Percentiles rank a stretch among this genome's conserved stretches.
Conservation (phyloP, 2,797 vertebrate species). For the Gastrophryne carolinensis region DNA sequence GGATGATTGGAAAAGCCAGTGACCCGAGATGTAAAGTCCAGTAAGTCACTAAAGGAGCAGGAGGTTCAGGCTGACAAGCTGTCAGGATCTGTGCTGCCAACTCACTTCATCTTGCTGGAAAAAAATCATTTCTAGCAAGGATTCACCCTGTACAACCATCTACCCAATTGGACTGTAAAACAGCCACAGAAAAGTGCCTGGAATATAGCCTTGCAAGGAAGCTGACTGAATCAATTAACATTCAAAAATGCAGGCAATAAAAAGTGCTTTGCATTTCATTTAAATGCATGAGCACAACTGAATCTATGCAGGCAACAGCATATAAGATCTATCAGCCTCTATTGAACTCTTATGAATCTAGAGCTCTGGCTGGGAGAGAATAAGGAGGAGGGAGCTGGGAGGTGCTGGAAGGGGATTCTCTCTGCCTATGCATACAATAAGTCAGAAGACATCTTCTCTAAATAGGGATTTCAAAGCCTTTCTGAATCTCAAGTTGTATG, state of each 20-base stretch:
- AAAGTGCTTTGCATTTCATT: conserved; percentile 50
- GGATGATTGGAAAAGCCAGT: conserved; percentile 24
- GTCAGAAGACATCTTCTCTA: conserved; percentile 23
- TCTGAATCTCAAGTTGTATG: conserved; percentile 34
- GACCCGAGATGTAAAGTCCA: conserved; percentile 38
- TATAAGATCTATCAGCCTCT: conserved; percentile 44
- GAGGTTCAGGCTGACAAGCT: conserved; percentile 36
- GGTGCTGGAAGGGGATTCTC: conserved; percentile 43
- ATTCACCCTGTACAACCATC: conserved; percentile 32
- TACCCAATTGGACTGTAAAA: conserved; percentile 5
- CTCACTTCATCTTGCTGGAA: conserved; percentile 36
- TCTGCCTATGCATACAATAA: conserved; percentile 44
- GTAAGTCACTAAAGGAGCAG: conserved; percentile 18
- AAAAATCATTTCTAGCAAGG: conserved; percentile 30
- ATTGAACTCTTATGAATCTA: conserved; percentile 47
- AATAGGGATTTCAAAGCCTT: conserved; percentile 31
- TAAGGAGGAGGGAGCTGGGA: conserved; percentile 29
- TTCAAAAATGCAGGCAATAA: conserved; percentile 38
- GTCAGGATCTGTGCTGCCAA: conserved; percentile 19
- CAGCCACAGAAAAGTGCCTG: conserved; percentile 14
- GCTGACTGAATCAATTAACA: conserved; percentile 40
- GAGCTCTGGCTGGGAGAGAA: conserved; percentile 42
- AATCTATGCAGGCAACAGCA: conserved; percentile 43
- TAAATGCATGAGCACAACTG: conserved; percentile 48
- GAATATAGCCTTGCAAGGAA: conserved; percentile 34